Percentiles rank a stretch among this genome's conserved stretches.
These are phyloP conservation scores for Strigops habroptila DNA, from an alignment of 2,113 vertebrate species.

Conservation along the genomic window DNA sequence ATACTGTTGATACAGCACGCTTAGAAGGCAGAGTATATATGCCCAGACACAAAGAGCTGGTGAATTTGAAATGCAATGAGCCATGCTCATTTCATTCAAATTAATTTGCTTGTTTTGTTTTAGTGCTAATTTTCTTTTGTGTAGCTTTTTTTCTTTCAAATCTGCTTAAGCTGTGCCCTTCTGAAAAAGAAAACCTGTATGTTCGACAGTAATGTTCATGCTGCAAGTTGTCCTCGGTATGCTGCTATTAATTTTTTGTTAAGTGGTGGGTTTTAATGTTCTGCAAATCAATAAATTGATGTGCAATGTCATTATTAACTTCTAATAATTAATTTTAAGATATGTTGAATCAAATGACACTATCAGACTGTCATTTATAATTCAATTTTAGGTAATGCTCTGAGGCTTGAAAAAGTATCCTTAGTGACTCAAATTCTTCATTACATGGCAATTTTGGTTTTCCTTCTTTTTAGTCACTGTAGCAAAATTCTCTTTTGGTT, in stretches of 20 bases:
- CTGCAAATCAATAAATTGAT: not conserved
- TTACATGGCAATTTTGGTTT: not conserved
- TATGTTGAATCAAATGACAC: not conserved
- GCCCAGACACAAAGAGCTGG: not conserved
- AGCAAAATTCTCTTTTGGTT: not conserved
- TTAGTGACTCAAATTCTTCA: not conserved
- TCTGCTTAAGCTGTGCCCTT: slow-evolving; percentile 24
- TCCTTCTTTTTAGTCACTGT: not conserved
- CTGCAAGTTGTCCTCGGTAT: not conserved
- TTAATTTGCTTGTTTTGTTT: slow-evolving; percentile 14
- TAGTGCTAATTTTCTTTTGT: slow-evolving; percentile 11
- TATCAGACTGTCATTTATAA: not conserved
- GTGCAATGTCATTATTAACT: not conserved
- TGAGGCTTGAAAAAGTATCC: not conserved
- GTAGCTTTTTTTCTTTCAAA: slow-evolving; percentile 33
- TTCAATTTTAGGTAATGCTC: not conserved
- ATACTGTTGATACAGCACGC: not conserved
- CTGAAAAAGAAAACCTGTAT: not conserved
- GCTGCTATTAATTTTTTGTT: not conserved
- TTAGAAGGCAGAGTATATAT: not conserved
- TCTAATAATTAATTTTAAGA: not conserved
- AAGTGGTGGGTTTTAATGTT: not conserved
- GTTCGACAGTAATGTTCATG: not conserved
- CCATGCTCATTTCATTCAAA: not conserved
- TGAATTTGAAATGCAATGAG: not conserved